phyloP scores from a whole-genome alignment of 2,113 vertebrate species.

The Xiphophorus maculatus region DNA sequence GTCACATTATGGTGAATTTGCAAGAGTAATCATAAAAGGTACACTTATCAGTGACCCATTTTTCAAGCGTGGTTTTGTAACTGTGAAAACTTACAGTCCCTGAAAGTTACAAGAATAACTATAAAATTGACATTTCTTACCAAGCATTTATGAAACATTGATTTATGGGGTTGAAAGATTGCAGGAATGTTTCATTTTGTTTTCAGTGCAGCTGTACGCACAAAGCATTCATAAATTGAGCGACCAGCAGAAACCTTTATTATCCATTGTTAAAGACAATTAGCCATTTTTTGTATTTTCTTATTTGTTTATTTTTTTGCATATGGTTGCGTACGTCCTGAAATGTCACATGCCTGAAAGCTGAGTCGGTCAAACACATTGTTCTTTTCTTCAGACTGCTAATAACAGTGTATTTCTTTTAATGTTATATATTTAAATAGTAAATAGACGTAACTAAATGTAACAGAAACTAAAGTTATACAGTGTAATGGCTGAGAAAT shows the following conservation, averaged over 20 bases:
- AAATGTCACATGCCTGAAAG: too few relatives aligned
- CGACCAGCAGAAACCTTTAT: conserved; percentile 17
- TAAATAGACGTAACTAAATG: too few relatives aligned
- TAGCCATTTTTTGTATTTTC: too few relatives aligned
- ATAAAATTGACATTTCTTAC: neutral
- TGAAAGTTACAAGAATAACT: neutral
- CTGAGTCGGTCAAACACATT: too few relatives aligned
- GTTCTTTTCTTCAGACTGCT: too few relatives aligned
- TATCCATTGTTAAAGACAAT: too few relatives aligned
- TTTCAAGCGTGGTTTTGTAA: conserved; percentile 33
- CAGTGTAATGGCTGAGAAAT: too few relatives aligned
- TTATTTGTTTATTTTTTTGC: too few relatives aligned
- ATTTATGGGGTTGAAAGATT: neutral
- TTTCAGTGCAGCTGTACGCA: neutral
- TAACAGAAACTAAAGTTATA: too few relatives aligned
- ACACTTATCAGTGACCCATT: conserved; percentile 24
- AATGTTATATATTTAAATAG: too few relatives aligned
- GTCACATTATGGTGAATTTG: conserved; percentile 48
- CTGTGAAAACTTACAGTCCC: neutral
- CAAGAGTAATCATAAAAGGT: conserved; percentile 34
- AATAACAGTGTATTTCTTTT: too few relatives aligned
- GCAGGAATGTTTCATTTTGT: neutral
- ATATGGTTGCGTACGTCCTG: too few relatives aligned
- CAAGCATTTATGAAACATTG: neutral
- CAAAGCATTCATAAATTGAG: neutral